A percentile compares a stretch with the other conserved stretches of the same genome.
phyloP scores from a whole-genome alignment of 2,888 invertebrate species.

The Oscheius myriophilus region DNA sequence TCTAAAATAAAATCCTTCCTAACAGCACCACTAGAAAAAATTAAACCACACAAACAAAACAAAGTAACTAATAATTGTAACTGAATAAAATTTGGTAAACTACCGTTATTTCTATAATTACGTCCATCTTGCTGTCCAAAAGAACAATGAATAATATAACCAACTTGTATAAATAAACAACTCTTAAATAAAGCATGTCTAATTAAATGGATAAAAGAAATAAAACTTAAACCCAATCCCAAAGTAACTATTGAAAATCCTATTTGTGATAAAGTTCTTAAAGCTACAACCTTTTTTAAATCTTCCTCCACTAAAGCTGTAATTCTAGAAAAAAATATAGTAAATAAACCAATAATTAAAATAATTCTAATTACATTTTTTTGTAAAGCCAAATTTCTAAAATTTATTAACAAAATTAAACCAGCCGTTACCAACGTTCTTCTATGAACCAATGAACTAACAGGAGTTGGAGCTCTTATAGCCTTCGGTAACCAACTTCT shows the following conservation, averaged over 20 bases:
- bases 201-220: conserved; percentile 62
- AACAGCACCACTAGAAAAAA: conserved; percentile 57
- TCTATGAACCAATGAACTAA: conserved; percentile 83
- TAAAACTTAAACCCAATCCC: conserved; percentile 67
- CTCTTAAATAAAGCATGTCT: conserved; percentile 61
- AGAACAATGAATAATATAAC: conserved; percentile 60
- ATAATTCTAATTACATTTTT: no score
- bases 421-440: conserved; percentile 84
- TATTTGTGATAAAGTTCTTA: conserved; percentile 57
- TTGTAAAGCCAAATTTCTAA: no score
- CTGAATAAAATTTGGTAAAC: conserved; percentile 54
- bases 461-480: conserved; percentile 82
- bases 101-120: conserved; percentile 54
- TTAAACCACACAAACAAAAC: conserved; percentile 59
- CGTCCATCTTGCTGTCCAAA: conserved; percentile 62
- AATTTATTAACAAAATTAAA: conserved; percentile 71
- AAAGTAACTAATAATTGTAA: conserved; percentile 53
- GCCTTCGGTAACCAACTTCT: conserved; percentile 82
- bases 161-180: conserved; percentile 58
- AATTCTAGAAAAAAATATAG: conserved; percentile 57
- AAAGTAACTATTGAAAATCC: conserved; percentile 55
- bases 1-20: conserved; percentile 62
- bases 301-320: conserved; percentile 52
- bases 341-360: conserved; percentile 69
- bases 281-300: conserved; percentile 58